Conservation (phyloP, 2,797 vertebrate genomes). For the Phoxinus dragarum region DNA sequence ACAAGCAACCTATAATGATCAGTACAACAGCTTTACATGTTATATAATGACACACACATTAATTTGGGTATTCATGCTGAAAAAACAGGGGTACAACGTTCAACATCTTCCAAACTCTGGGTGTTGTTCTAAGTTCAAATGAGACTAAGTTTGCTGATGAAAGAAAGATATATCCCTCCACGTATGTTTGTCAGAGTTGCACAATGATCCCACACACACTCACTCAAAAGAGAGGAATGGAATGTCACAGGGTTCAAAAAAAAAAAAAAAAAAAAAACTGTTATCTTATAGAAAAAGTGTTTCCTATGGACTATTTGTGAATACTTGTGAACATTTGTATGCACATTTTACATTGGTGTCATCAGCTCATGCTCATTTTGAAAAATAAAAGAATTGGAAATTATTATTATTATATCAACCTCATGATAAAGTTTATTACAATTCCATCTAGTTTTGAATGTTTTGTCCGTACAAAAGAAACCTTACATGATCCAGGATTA, state of each 20-base stretch:
- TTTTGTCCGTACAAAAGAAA: background rate
- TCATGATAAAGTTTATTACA: background rate
- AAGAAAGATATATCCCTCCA: conserved; percentile 39
- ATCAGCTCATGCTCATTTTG: background rate
- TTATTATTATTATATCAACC: background rate
- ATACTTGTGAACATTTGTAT: background rate
- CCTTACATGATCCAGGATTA: no score
- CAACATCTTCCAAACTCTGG: conserved; percentile 20
- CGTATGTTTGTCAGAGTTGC: conserved; percentile 42
- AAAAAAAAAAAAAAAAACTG: background rate
- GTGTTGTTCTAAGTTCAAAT: conserved; percentile 32
- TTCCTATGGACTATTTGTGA: background rate
- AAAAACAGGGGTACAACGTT: conserved; percentile 23
- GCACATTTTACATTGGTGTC: background rate
- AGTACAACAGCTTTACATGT: background rate
- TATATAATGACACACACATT: conserved; percentile 6
- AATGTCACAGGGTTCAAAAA: conserved; percentile 43
- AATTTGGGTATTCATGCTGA: background rate
- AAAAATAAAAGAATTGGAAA: background rate
- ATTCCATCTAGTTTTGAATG: background rate
- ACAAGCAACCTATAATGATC: background rate
- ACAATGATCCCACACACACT: conserved; percentile 27
- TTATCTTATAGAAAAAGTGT: background rate
- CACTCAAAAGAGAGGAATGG: conserved; percentile 15
- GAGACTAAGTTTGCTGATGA: conserved; percentile 35